phyloP scores from a whole-genome alignment of 1,140 invertebrate genomes.

The Sminthurides bifidus region DNA sequence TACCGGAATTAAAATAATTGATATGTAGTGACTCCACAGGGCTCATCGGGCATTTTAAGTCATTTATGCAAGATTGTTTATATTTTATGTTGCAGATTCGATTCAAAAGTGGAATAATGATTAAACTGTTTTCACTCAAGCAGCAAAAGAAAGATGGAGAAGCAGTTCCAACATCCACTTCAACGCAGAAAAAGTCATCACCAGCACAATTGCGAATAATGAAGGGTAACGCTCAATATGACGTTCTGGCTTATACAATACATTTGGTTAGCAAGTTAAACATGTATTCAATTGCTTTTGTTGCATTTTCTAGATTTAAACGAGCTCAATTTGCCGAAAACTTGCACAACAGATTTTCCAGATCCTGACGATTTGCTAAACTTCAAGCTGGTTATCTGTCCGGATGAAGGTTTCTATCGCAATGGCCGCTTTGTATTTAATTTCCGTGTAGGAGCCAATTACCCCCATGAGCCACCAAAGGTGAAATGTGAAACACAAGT shows the following conservation, averaged over 20 bases:
- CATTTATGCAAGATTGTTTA: too few species aligned
- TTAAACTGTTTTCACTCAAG: slow-evolving; percentile 94
- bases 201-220: slow-evolving; percentile 92
- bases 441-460: slow-evolving; percentile 93
- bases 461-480: slow-evolving; percentile 91
- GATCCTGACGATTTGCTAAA: slow-evolving; percentile 90
- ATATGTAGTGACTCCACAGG: background rate
- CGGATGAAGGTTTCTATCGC: slow-evolving; percentile 95
- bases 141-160: slow-evolving; percentile 96
- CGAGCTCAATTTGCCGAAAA: slow-evolving; percentile 93
- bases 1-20: too few species aligned
- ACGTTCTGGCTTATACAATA: background rate
- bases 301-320: slow-evolving; percentile 72
- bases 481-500: slow-evolving; percentile 89
- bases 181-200: slow-evolving; percentile 78
- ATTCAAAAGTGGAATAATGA: slow-evolving; percentile 52
- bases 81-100: background rate
- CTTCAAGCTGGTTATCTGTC: slow-evolving; percentile 91
- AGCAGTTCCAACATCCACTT: slow-evolving; percentile 46
- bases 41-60: too few species aligned
- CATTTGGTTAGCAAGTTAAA: background rate
- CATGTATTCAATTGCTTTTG: background rate
- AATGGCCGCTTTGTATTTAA: slow-evolving; percentile 89
- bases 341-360: slow-evolving; percentile 89
- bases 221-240: slow-evolving; percentile 58